A percentile compares a stretch with the other conserved stretches of the same genome.
phyloP scores from a whole-genome alignment of 2,888 invertebrate species.

The Tuta absoluta region DNA sequence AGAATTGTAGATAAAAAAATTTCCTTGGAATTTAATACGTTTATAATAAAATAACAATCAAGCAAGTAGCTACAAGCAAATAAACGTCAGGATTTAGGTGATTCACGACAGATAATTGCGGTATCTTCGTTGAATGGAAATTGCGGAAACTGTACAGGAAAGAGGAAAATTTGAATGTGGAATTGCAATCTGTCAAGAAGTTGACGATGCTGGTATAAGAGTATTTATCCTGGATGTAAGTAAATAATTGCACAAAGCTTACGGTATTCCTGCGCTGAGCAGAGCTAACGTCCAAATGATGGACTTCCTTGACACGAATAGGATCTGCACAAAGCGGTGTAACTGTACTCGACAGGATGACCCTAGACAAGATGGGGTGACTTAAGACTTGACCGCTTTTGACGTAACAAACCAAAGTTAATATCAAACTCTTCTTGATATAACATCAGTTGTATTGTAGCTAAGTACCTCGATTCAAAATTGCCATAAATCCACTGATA shows the following conservation, averaged over 20 bases:
- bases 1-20: too few species aligned
- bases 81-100: too few species aligned
- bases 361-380: conserved; percentile 59
- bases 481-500: conserved; percentile 64
- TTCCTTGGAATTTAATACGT: too few species aligned
- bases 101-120: not conserved
- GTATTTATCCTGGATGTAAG: conserved; percentile 8
- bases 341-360: conserved; percentile 72
- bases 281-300: conserved; percentile 46
- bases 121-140: not conserved
- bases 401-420: conserved; percentile 45
- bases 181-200: not conserved
- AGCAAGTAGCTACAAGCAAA: too few species aligned
- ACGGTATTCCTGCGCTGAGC: conserved; percentile 52
- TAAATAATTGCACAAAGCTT: conserved; percentile 51
- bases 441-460: conserved; percentile 53
- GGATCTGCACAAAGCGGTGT: conserved; percentile 62
- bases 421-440: conserved; percentile 40
- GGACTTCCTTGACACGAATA: conserved; percentile 66
- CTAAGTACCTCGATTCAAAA: conserved; percentile 66
- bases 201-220: not conserved
- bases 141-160: not conserved
- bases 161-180: not conserved
- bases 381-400: conserved; percentile 49
- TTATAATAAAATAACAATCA: too few species aligned